Evolutionary conservation across 2,797 vertebrate genomes (phyloP).

Genomic region (Neopelma chrysocephalum): DNA sequence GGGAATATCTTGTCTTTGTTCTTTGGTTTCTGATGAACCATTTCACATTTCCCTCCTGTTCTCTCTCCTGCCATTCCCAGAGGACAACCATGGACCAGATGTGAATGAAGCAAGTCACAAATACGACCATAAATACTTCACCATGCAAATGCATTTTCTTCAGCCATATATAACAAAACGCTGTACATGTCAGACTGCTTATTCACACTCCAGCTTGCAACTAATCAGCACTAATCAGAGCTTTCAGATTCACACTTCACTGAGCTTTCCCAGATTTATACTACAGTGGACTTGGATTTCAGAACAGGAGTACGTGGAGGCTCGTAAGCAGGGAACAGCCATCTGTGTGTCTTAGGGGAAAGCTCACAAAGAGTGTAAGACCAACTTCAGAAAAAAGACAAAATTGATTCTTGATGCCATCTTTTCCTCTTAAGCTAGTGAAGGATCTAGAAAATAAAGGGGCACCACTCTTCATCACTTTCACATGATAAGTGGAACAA

Average conservation of each 20-base stretch:
- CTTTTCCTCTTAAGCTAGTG: slow-evolving; percentile 2
- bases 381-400: slow-evolving; percentile 39
- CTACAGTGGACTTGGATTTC: slow-evolving; percentile 5
- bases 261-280: slow-evolving; percentile 45
- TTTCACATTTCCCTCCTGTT: slow-evolving; percentile 44
- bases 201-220: slow-evolving; percentile 49
- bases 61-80: slow-evolving; percentile 4
- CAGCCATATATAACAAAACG: not conserved
- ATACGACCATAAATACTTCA: slow-evolving; percentile 69
- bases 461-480: slow-evolving; percentile 5
- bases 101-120: slow-evolving; percentile 62
- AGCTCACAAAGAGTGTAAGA: not conserved
- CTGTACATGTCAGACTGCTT: slow-evolving; percentile 28
- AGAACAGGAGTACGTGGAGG: not conserved
- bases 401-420: slow-evolving; percentile 67
- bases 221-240: slow-evolving; percentile 34
- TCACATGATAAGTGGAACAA: slow-evolving; percentile 7
- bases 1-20: slow-evolving; percentile 35
- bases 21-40: slow-evolving; percentile 27
- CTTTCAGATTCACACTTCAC: slow-evolving; percentile 29
- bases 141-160: slow-evolving; percentile 48
- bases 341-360: not conserved
- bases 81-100: slow-evolving; percentile 55
- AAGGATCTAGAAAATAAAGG: slow-evolving; percentile 25
- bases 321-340: not conserved